Base-by-base conservation (phyloP, 1,140 invertebrate genomes). In the Ridgeia piscesae region DNA sequence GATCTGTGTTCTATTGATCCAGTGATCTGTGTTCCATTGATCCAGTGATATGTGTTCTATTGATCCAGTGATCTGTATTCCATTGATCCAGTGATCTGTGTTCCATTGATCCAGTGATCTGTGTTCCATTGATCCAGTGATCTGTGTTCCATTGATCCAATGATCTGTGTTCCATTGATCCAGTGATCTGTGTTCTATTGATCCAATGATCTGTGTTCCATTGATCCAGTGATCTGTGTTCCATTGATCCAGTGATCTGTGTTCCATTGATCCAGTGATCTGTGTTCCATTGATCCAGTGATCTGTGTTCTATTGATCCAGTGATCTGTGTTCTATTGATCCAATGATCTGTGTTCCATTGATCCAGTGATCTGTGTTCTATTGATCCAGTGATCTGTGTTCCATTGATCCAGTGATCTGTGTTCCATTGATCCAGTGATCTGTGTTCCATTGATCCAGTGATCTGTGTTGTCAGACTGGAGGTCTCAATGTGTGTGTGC, bases 401-500 rank as follows among this genome's bases (percentile, higher is more conserved):
- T n/a, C n/a, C 17, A 34, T 35, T 35, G 14, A 31, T 90, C 21
- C 33, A n/a, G 6, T 48, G 34, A 27, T 91, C 27, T 91, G n/a
- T 90, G 89, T 90, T 90, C 89, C 35, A 4, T 77, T 21, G 58
- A 77, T 31, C 58, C 17, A 21, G 58, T 77, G 58, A 17, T 31
- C 11, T 31, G 27, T 17, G 14, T 17, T 31, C 33, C 35, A 34
- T 34, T 35, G 21, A 89, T 27, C 34, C 14, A 34, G 42, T 90
- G 35, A 92, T 42, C 34, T 93, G 92, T 93, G 92, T 93, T 94
- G 94, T 90, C 93, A 96, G 96, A 94, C 94, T 88, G 91, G 93
- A 33, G 58, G 58, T 77, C 91, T 94, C 1, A 97, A 98, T 94
- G 95, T 99, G 34, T 98, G 97, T 93, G 97, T 97, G 6, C 96